Evolutionary conservation across 2,888 invertebrate species (phyloP).

Genomic region (Patella ulyssiponensis): DNA sequence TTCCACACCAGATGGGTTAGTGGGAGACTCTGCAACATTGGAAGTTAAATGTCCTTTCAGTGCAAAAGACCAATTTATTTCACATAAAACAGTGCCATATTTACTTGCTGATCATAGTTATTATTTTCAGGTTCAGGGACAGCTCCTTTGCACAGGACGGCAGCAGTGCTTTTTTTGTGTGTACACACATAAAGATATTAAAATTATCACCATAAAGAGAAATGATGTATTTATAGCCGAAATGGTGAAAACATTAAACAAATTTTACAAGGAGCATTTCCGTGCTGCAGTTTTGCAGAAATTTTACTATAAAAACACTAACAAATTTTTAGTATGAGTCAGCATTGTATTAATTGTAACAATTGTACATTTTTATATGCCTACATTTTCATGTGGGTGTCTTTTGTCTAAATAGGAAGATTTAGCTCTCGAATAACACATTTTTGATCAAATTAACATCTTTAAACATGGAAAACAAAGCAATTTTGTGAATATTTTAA

Average conservation of each 20-base stretch:
- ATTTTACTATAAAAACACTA: not conserved
- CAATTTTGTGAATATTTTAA: too few relatives aligned
- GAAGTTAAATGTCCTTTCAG: constrained; percentile 7
- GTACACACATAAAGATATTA: not conserved
- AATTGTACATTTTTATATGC: too few relatives aligned
- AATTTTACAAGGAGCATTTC: not conserved
- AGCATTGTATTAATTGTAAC: not conserved
- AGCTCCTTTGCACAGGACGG: not conserved
- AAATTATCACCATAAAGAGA: constrained; percentile 12
- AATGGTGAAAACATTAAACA: not conserved
- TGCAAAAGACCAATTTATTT: not conserved
- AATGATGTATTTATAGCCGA: not conserved
- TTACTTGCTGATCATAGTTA: not conserved
- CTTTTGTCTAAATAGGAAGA: too few relatives aligned
- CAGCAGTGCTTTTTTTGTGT: not conserved
- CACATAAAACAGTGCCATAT: not conserved
- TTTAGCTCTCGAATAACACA: too few relatives aligned
- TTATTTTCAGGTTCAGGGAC: too few relatives aligned
- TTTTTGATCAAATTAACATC: too few relatives aligned
- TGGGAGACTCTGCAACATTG: not conserved
- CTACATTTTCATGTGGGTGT: not conserved
- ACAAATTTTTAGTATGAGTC: not conserved
- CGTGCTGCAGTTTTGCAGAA: not conserved
- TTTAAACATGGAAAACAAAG: too few relatives aligned
- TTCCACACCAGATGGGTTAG: not conserved